Evolutionary conservation across 1,140 invertebrate species (phyloP).

Genomic region (Macrobrachium nipponense): DNA sequence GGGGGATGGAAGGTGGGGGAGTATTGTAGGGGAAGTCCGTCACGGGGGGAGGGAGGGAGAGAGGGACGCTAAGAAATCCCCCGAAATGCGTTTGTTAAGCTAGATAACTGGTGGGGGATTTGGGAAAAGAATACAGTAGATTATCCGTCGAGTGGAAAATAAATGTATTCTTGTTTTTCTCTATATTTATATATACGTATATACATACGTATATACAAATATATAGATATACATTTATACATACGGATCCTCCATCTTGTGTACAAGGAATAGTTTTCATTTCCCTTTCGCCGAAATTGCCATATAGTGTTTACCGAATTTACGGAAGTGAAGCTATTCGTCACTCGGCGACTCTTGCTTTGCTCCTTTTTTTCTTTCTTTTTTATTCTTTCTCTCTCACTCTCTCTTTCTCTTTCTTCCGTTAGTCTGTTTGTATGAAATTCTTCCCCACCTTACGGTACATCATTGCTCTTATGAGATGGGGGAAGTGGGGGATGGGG

Average conservation of each 20-base stretch:
- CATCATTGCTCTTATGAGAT: background rate
- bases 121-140: background rate
- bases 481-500: too few relatives aligned
- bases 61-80: slow-evolving; percentile 27
- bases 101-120: background rate
- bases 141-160: slow-evolving; percentile 41
- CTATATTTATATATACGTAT: too few relatives aligned
- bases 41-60: background rate
- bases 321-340: slow-evolving; percentile 27
- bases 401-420: background rate
- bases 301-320: slow-evolving; percentile 53
- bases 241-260: slow-evolving; percentile 53
- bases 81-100: background rate
- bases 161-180: background rate
- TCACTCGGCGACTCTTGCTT: background rate
- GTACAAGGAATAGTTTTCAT: slow-evolving; percentile 61
- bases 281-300: slow-evolving; percentile 58
- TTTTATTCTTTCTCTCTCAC: background rate
- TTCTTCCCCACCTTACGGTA: background rate
- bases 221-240: too few relatives aligned
- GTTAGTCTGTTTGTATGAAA: background rate
- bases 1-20: too few relatives aligned
- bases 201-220: too few relatives aligned
- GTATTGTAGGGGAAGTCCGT: too few relatives aligned
- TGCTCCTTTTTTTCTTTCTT: background rate